These are phyloP conservation scores for Motacilla alba DNA, from an alignment of 2,113 vertebrate species.

Conservation along the genomic window DNA sequence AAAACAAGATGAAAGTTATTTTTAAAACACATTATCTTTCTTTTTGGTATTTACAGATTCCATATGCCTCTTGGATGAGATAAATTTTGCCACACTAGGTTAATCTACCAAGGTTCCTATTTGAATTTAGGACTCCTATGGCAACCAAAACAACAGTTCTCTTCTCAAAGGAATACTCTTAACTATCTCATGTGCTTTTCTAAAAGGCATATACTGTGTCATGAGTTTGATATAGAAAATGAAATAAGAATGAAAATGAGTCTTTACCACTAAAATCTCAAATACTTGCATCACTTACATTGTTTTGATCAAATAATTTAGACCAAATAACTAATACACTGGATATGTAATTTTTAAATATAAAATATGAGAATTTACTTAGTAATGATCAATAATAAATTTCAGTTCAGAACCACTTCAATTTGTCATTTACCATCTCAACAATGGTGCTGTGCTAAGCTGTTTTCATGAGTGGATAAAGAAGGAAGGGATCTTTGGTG, in stretches of 20 bases:
- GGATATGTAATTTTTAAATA: neutral
- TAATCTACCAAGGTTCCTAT: neutral
- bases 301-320: neutral
- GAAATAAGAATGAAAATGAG: neutral
- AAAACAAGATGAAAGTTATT: neutral
- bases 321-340: neutral
- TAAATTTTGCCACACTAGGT: neutral
- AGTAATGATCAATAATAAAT: neutral
- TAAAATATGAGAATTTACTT: neutral
- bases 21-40: neutral
- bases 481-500: neutral
- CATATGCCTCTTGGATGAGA: neutral
- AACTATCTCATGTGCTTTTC: neutral
- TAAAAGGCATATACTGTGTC: neutral
- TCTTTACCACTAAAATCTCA: neutral
- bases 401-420: neutral
- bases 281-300: neutral
- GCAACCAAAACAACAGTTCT: neutral
- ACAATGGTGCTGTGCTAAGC: accelerated
- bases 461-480: neutral
- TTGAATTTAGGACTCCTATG: neutral
- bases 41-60: neutral
- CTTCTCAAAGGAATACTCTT: neutral
- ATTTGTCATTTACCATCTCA: neutral
- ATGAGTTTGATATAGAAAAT: neutral